phyloP scores from a whole-genome alignment of 2,888 invertebrate species.

The Apoda limacodes region DNA sequence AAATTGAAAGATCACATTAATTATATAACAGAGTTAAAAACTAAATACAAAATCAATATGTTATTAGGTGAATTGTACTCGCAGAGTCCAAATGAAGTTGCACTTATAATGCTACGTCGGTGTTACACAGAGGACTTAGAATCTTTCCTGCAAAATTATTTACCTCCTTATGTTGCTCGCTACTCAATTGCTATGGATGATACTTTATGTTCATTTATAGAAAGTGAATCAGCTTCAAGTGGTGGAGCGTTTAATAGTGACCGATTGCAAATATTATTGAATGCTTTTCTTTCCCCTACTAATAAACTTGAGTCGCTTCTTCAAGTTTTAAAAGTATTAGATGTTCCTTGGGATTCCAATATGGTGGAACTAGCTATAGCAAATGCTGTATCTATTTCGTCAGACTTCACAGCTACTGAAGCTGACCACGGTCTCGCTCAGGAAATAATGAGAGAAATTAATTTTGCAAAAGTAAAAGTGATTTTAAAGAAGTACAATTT shows the following conservation, averaged over 20 bases:
- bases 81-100: constrained; percentile 50
- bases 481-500: constrained; percentile 59
- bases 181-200: constrained; percentile 56
- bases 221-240: constrained; percentile 50
- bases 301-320: constrained; percentile 51
- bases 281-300: constrained; percentile 41
- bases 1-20: constrained; percentile 46
- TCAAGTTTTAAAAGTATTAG: constrained; percentile 51
- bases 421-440: constrained; percentile 40
- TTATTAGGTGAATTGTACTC: constrained; percentile 50
- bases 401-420: constrained; percentile 49
- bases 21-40: constrained; percentile 52
- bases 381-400: constrained; percentile 39
- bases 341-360: constrained; percentile 52
- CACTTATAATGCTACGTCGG: constrained; percentile 57
- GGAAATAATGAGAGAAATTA: constrained; percentile 53
- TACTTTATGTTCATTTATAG: constrained; percentile 45
- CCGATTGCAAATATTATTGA: constrained; percentile 45
- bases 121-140: constrained; percentile 61
- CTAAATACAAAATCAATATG: constrained; percentile 60
- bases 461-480: constrained; percentile 55
- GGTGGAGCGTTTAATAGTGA: constrained; percentile 50
- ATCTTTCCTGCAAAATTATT: constrained; percentile 46
- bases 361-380: constrained; percentile 41
- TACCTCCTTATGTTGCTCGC: constrained; percentile 47